Base-by-base conservation (phyloP, 2,797 vertebrate genomes). In the Coreius guichenoti region DNA sequence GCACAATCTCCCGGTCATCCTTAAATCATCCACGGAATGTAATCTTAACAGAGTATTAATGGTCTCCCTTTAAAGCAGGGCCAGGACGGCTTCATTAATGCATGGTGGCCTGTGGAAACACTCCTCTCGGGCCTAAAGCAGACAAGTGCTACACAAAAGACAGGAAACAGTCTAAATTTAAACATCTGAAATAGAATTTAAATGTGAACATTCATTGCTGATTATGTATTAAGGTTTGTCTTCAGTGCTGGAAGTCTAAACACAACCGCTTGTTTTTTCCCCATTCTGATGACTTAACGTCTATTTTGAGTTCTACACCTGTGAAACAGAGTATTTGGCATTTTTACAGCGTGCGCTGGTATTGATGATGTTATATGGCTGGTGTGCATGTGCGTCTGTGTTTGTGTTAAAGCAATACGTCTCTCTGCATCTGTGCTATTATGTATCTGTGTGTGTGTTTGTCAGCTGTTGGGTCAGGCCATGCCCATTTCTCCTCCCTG, bases 1-100 rank as follows among this genome's bases (percentile, higher is more conserved):
- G 26, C 31, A 65, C 75, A 63, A 61, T 82, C 70, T 83, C 31
- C 26, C 43, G 36, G 39, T 33, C 56, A 21, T 72, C 54, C 39
- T 45, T 87, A 89, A 89, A 87, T 87, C 84, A 89, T 80, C 33
- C 33, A 26, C 2, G 63, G 76, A 84, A 80, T 84, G 77, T 86
- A 83, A 84, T 86, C 77, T 77, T 88, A 77, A 88, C 81, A 81
- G n/a, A 21, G 45, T 31, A 74, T 61, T 86, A 86, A 88, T 81
- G 77, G 77, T 9, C 26, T 75, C 26, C 17, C 81, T 84, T 86
- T 65, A 69, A 86, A 84, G 81, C 67, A 54, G 2, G 73, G 33
- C 83, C 74, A 82, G 67, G 17, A 36, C 1, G 54, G 73, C 72
- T 77, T 84, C 73, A 80, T 72, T 81, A 75, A 73, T 45, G 51